Percentiles rank a stretch among this genome's conserved stretches.
These are phyloP conservation scores for Microctonus brassicae DNA, from an alignment of 2,888 invertebrate species.

Conservation along the genomic window DNA sequence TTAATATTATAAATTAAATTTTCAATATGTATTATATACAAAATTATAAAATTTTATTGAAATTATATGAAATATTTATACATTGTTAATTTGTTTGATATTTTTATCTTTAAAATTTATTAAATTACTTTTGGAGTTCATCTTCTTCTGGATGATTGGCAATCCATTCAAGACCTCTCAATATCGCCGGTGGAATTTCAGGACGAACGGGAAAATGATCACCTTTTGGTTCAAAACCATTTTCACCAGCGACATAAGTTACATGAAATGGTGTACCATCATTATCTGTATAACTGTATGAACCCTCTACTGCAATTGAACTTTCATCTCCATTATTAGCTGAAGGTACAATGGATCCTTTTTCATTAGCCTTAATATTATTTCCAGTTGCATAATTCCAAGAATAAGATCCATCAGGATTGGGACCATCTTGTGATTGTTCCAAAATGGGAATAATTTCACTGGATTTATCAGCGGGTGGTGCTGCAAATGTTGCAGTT, in stretches of 20 bases:
- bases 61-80: background rate
- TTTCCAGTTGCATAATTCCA: slow-evolving; percentile 70
- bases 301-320: slow-evolving; percentile 53
- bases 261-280: slow-evolving; percentile 58
- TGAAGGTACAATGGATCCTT: slow-evolving; percentile 34
- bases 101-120: background rate
- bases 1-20: background rate
- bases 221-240: slow-evolving; percentile 61
- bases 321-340: slow-evolving; percentile 26
- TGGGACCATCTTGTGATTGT: slow-evolving; percentile 61
- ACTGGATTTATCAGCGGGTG: slow-evolving; percentile 43
- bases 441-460: slow-evolving; percentile 59
- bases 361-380: slow-evolving; percentile 66
- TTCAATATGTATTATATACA: background rate
- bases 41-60: background rate
- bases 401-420: slow-evolving; percentile 64
- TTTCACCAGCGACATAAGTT: slow-evolving; percentile 61
- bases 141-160: slow-evolving; percentile 51
- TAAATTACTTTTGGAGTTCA: slow-evolving; percentile 39
- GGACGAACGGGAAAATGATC: slow-evolving; percentile 61
- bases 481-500: slow-evolving; percentile 50
- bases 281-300: slow-evolving; percentile 59
- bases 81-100: background rate
- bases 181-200: slow-evolving; percentile 59
- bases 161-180: slow-evolving; percentile 60